Evolutionary conservation across 1,140 invertebrate genomes (phyloP).

Genomic region (Caenorhabditis remanei): DNA sequence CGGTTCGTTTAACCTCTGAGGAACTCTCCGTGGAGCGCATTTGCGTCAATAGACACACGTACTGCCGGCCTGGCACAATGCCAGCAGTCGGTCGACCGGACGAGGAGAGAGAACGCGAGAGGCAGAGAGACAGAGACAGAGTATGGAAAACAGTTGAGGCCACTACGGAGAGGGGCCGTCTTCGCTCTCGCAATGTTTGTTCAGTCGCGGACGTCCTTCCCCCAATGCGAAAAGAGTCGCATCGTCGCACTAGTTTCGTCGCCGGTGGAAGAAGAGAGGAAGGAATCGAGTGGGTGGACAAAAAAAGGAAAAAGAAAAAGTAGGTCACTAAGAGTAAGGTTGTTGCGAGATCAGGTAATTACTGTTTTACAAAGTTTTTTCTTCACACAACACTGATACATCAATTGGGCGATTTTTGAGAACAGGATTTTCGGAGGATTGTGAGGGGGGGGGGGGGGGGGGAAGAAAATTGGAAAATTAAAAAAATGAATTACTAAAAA

Average conservation of each 20-base stretch:
- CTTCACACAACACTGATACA: not conserved
- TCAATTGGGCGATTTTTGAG: too few relatives aligned
- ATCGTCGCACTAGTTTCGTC: not conserved
- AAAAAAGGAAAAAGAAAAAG: constrained; percentile 1
- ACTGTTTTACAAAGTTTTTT: not conserved
- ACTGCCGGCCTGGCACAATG: not conserved
- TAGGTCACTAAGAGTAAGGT: constrained; percentile 38
- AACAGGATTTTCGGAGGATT: too few relatives aligned
- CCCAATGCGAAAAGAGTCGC: not conserved
- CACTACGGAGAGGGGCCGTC: not conserved
- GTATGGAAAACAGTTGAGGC: not conserved
- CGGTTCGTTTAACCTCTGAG: not conserved
- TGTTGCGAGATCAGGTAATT: not conserved
- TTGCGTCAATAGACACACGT: not conserved
- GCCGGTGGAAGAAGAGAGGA: not conserved
- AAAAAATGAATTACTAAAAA: too few relatives aligned
- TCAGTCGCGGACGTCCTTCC: not conserved
- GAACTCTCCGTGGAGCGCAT: not conserved
- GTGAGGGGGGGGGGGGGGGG: too few relatives aligned
- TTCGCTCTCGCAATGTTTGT: not conserved
- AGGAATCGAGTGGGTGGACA: not conserved
- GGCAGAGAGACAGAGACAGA: not conserved
- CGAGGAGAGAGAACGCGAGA: not conserved
- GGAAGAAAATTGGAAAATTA: too few relatives aligned
- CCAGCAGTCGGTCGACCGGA: not conserved